Evolutionary conservation across 2,888 invertebrate genomes (phyloP), one percentile per base, ranked within the genome.

Genomic region (Caenorhabditis panamensis): DNA sequence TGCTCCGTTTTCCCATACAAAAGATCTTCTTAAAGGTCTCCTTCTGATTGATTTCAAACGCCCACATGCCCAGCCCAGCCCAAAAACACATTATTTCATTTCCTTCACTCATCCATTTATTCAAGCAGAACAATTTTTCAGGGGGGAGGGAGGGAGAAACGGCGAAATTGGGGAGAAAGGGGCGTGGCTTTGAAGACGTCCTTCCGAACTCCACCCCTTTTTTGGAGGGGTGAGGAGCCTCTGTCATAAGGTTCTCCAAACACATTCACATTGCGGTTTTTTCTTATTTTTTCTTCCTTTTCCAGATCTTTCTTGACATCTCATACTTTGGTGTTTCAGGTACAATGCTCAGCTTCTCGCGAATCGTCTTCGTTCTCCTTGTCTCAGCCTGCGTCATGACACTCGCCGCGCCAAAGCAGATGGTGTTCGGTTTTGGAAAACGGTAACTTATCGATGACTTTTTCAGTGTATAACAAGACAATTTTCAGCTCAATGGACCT

Each of bases 351-450:
- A 78, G 75, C 80, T 73, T 84, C 76, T 75, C 82, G 67, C 77
- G 82, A 68, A 47, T 84, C 58, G 67, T 68, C 28, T 71, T 82
- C 64, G 59, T 75, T 53, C 75, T 84, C 31, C 71, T 84, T 24
- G 67, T 71, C 56, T 66, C 78, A 0, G 68, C 82, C 16, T 84
- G 69, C 59, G 80, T 73, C 16, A 49, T 84, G 58, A 53, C 78
- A 1, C 20, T 72, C 41, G 79, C 82, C 20, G 78, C 80, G 8
- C 82, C 84, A 63, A 80, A 77, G 67, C 84, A 84, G 68, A 72
- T 73, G 59, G 82, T 82, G 63, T 82, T 84, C 72, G 84, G 84
- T 5, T 82, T 84, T 47, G 84, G 84, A 56, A 84, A 84, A 37
- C 75, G 84, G 82, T 83, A 59, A 58, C 24, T 56, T 26, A 8